Evolutionary conservation across 2,888 invertebrate genomes (phyloP), one percentile per base, ranked within the genome.

Genomic region (Nebria brevicollis): DNA sequence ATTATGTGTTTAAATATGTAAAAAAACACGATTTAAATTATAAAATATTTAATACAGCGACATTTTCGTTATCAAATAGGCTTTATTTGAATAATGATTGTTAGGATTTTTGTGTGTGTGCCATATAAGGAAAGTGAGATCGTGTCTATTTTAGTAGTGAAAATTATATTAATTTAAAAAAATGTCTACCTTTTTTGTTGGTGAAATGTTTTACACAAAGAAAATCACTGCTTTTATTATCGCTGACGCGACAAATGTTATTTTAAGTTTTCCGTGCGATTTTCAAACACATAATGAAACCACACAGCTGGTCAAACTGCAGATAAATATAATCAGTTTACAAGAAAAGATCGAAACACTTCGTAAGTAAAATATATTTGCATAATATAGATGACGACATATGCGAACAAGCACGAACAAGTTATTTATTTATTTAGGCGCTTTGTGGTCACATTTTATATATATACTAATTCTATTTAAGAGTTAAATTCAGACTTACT

Each of bases 311-410:
- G 43, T 68, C 54, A 54, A 54, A 54, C 72, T 78, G 73, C 66
- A 78, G 78, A 78, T 78, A 78, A 78, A 78, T 78, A 78, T 78
- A 78, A 73, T 78, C 73, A 66, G 25, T 15, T 42, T 13, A 66
- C 78, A 78, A 41, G 66, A 65, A 42, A 73, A 34, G 78, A 78
- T 41, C 72, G 66, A n/a, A 72, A 26, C 78, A 66, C 8, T 73
- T 78, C 78, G 78, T 11, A 26, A 20, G 68, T n/a, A 5, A 26
- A 70, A 70, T 20, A 43, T 54, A 41, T 15, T 75, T 75, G 11
- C 75, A 25, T 11, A n/a, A 34, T 34, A 34, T 34, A 5, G 43
- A 54, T 65, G 75, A 75, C 25, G 26, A 10, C 13, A 10, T 15
- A 13, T 54, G 54, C 75, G 75, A 42, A 75, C 26, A 64, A 2